Percentiles rank a stretch among this genome's conserved stretches.
These are phyloP conservation scores for Hydraecia micacea DNA, from an alignment of 2,888 invertebrate genomes.

Conservation along the genomic window DNA sequence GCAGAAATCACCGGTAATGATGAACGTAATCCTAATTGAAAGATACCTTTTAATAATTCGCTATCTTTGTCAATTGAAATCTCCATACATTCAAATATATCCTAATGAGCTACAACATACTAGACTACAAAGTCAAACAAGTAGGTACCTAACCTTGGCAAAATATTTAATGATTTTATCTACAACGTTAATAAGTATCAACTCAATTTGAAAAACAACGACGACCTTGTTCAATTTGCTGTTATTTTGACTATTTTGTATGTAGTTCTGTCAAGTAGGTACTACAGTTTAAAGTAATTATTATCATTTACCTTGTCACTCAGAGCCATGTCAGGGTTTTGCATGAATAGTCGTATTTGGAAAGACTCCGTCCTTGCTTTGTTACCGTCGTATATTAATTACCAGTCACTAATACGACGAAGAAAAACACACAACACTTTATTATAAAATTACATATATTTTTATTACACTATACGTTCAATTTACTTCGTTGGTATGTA, in stretches of 20 bases:
- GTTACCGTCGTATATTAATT: slow-evolving; percentile 58
- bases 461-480: slow-evolving; percentile 44
- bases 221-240: slow-evolving; percentile 16
- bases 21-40: not conserved
- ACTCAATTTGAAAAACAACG: slow-evolving; percentile 35
- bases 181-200: slow-evolving; percentile 52
- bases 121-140: slow-evolving; percentile 33
- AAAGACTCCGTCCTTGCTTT: slow-evolving; percentile 66
- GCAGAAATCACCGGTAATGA: not conserved
- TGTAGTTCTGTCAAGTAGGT: slow-evolving; percentile 21
- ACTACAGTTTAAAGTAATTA: slow-evolving; percentile 48
- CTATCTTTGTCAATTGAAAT: slow-evolving; percentile 10
- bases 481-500: slow-evolving; percentile 25
- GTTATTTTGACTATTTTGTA: slow-evolving; percentile 43
- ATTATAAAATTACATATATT: slow-evolving; percentile 28
- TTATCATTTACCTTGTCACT: slow-evolving; percentile 62
- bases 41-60: slow-evolving; percentile 26
- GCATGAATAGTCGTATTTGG: slow-evolving; percentile 63
- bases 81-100: slow-evolving; percentile 10
- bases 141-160: slow-evolving; percentile 37
- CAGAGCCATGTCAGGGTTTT: slow-evolving; percentile 64
- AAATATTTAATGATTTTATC: slow-evolving; percentile 53
- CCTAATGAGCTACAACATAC: slow-evolving; percentile 38
- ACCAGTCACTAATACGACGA: slow-evolving; percentile 29
- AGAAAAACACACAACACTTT: slow-evolving; percentile 50